A percentile compares a stretch with the other conserved stretches of the same genome.
These are phyloP conservation scores for Neofelis nebulosa DNA, from an alignment of 2,113 vertebrate species.

Conservation along the genomic window DNA sequence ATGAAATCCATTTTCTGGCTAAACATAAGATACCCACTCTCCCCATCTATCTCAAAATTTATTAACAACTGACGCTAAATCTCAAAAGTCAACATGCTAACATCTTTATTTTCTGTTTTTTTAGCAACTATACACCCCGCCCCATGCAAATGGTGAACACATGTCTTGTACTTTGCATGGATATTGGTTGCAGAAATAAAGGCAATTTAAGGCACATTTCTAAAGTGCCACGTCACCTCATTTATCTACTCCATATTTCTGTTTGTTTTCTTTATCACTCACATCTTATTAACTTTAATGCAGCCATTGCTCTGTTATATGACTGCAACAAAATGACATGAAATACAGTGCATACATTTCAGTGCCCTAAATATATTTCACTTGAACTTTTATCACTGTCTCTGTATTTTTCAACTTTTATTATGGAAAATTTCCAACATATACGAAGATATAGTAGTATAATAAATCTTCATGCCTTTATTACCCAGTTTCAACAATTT, in stretches of 20 bases:
- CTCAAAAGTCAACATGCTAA: not conserved
- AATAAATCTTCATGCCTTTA: not conserved
- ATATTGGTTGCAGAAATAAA: not conserved
- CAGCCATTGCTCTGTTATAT: not conserved
- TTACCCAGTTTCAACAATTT: not conserved
- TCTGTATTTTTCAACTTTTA: not conserved
- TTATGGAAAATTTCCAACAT: not conserved
- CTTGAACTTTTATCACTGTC: not conserved
- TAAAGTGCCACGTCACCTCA: not conserved
- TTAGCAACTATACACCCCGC: not conserved
- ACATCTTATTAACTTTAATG: not conserved
- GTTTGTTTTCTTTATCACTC: not conserved
- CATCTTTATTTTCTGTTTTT: not conserved
- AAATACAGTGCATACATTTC: not conserved
- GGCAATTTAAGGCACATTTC: not conserved
- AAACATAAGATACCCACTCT: not conserved
- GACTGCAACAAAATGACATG: not conserved
- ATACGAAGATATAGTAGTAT: not conserved
- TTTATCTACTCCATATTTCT: not conserved
- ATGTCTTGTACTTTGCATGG: fast-evolving
- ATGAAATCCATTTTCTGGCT: not conserved
- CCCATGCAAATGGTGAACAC: fast-evolving
- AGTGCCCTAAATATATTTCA: not conserved
- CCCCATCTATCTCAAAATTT: not conserved
- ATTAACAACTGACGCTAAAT: not conserved